Evolutionary conservation across 2,797 vertebrate species (phyloP).

Genomic region (Vultur gryphus): DNA sequence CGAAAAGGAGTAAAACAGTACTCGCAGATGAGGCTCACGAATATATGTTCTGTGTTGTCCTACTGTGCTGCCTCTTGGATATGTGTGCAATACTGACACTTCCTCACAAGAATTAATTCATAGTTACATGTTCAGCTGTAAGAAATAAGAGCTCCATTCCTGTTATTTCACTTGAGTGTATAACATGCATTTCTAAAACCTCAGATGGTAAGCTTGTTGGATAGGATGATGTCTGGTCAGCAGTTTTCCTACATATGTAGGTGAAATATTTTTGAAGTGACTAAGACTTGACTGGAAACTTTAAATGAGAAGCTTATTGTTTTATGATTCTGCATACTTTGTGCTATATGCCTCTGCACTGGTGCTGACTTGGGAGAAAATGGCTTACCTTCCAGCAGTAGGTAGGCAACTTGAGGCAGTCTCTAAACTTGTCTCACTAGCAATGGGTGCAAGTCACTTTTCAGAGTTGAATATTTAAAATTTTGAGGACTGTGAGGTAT

Average conservation of each 20-base stretch:
- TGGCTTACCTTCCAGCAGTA: not conserved
- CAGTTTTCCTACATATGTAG: not conserved
- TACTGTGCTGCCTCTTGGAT: not conserved
- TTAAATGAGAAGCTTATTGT: not conserved
- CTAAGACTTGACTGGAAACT: not conserved
- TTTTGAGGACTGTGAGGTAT: not conserved
- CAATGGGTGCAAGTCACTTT: not conserved
- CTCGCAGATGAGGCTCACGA: not conserved
- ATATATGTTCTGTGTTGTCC: not conserved
- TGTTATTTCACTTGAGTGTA: not conserved
- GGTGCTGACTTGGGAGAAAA: not conserved
- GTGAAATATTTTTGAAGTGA: not conserved
- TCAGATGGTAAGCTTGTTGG: not conserved
- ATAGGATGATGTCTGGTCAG: not conserved
- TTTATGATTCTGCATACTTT: not conserved
- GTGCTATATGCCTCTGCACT: not conserved
- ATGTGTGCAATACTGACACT: not conserved
- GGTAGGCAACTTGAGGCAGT: not conserved
- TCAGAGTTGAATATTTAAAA: not conserved
- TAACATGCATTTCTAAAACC: not conserved
- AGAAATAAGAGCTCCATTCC: not conserved
- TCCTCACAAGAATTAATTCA: not conserved
- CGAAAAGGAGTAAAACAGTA: not conserved
- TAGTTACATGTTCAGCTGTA: not conserved
- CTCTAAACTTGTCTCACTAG: not conserved